Conservation (phyloP, 2,797 vertebrate genomes). For the Crypturellus tataupa region DNA sequence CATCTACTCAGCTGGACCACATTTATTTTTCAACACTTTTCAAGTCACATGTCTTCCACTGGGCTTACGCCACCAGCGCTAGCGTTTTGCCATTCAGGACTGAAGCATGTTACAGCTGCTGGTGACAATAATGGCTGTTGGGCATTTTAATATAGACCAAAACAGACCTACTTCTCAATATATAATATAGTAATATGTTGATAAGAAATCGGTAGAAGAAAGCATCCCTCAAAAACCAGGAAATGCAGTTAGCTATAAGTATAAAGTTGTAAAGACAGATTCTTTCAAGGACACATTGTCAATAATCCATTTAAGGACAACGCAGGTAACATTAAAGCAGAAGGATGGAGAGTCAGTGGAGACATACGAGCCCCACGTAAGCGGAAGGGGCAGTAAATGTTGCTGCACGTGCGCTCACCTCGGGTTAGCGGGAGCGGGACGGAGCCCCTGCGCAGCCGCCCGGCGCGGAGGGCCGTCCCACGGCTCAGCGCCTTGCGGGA, state of each 20-base stretch:
- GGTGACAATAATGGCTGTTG: neutral
- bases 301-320: neutral
- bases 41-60: neutral
- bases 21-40: neutral
- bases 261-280: accelerated
- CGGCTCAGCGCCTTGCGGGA: neutral
- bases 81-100: neutral
- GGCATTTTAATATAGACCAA: neutral
- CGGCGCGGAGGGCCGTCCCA: neutral
- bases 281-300: neutral
- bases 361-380: neutral
- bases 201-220: neutral
- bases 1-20: neutral
- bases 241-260: neutral
- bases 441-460: neutral
- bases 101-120: neutral
- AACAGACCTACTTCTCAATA: neutral
- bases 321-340: neutral
- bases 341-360: neutral
- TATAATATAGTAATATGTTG: neutral
- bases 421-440: neutral
- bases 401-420: neutral
- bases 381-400: neutral
- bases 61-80: neutral
- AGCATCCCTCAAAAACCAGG: neutral